A percentile compares a stretch with the other conserved stretches of the same genome.
phyloP scores from a whole-genome alignment of 1,140 invertebrate genomes.

The Neodiprion virginianus region DNA sequence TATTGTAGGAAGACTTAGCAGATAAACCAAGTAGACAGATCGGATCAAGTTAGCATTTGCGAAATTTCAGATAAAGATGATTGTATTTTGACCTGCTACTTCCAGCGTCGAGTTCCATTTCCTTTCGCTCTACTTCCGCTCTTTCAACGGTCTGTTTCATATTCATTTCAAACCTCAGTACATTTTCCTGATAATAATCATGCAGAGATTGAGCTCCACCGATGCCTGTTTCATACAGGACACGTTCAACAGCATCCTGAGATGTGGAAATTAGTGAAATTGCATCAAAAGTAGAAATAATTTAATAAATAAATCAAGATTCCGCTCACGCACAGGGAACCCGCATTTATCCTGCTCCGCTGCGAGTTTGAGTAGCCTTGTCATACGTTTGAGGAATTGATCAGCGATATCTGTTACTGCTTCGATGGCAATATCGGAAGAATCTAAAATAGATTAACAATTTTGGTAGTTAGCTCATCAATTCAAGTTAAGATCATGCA shows the following conservation, averaged over 20 bases:
- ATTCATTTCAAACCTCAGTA: constrained; percentile 61
- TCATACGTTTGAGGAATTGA: constrained; percentile 64
- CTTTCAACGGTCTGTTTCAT: constrained; percentile 58
- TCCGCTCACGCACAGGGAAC: constrained; percentile 61
- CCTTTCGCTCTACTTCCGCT: constrained; percentile 59
- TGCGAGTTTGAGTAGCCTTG: constrained; percentile 61
- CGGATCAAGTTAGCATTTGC: too few species aligned
- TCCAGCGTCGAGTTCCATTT: constrained; percentile 50
- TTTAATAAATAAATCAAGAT: constrained; percentile 7
- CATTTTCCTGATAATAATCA: constrained; percentile 63
- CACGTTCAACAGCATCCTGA: constrained; percentile 66
- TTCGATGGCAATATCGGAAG: constrained; percentile 63
- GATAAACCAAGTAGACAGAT: too few species aligned
- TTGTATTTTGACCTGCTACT: constrained; percentile 43
- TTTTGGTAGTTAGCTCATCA: constrained; percentile 3
- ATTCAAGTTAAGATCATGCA: constrained; percentile 2
- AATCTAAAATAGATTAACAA: constrained; percentile 36
- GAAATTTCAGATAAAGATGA: background rate
- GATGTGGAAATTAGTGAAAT: constrained; percentile 21
- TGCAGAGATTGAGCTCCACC: constrained; percentile 61
- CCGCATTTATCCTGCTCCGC: constrained; percentile 61
- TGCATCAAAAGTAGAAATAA: constrained; percentile 8
- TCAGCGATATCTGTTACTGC: constrained; percentile 63
- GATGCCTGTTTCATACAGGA: constrained; percentile 64
- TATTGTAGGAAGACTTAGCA: too few species aligned